Percentiles rank a stretch among this genome's conserved stretches.
phyloP scores from a whole-genome alignment of 92 coral and sea anemone genomes.

The Pocillopora grandis region DNA sequence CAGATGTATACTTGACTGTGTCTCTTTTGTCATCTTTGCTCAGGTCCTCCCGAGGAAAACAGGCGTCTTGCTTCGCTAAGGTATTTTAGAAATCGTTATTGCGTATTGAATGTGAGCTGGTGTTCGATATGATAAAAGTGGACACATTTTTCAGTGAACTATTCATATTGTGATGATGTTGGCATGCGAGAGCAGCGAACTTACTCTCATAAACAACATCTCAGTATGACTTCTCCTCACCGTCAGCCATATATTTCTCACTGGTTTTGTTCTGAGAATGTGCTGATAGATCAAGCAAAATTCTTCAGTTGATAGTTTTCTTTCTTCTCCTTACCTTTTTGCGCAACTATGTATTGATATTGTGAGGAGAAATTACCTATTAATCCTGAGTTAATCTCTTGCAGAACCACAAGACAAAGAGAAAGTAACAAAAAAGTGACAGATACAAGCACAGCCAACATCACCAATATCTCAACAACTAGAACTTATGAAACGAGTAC shows the following conservation, averaged over 20 bases:
- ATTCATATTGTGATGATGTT: too few species aligned
- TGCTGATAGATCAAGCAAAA: too few species aligned
- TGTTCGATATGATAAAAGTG: neutral
- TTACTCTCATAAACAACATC: neutral
- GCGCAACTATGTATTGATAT: too few species aligned
- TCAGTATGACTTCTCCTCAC: too few species aligned
- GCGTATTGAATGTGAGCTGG: too few species aligned
- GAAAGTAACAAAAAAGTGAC: slow-evolving; percentile 23
- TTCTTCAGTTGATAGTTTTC: too few species aligned
- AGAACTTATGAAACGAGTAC: neutral
- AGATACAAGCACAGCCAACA: slow-evolving; percentile 9
- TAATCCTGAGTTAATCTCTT: neutral
- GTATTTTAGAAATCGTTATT: neutral
- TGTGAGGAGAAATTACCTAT: too few species aligned
- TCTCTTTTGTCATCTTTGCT: neutral
- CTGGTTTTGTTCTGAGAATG: too few species aligned
- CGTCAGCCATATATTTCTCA: too few species aligned
- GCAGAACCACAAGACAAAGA: slow-evolving; percentile 27
- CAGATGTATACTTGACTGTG: neutral
- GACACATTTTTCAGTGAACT: too few species aligned
- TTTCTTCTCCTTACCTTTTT: too few species aligned
- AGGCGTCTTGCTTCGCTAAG: slow-evolving; percentile 41
- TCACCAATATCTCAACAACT: neutral
- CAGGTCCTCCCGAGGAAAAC: slow-evolving; percentile 45
- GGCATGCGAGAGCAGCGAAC: too few species aligned